Base-by-base conservation (phyloP, 1,140 invertebrate genomes). In the Octopus bimaculoides region DNA sequence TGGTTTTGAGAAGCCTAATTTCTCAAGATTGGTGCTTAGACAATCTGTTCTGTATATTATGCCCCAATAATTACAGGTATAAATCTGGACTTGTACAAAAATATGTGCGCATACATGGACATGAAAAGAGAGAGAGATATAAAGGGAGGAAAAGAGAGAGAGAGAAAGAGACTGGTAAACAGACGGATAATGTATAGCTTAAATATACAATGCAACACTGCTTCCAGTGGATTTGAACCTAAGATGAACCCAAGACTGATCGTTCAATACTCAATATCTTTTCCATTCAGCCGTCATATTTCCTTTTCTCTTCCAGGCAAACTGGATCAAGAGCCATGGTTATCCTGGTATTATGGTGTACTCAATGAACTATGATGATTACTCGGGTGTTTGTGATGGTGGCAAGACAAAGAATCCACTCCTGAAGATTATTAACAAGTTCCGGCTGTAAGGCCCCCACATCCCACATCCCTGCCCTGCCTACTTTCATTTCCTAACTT, bases 271-370 rank as follows among this genome's bases (percentile, higher is more conserved):
- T 69, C 7, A 8, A 69, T 0, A 69, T 69, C 66, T 6, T n/a
- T 6, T 69, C 26, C 26, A 20, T n/a, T n/a, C 6, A 10, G 17
- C 6, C 6, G 4, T 69, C 26, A 14, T 6, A n/a, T 14, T 17
- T 52, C n/a, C 52, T 12, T 77, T 61, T 54, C 53, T 66, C 20
- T 73, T 78, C 26, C 71, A 82, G 81, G 53, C 71, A 7, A 53
- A 82, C 10, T 82, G 81, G 81, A 80, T 82, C 6, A 52, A 78
- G 41, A 14, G 78, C 12, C 66, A 78, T 74, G 77, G 77, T n/a
- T 82, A 76, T 82, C 78, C 69, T 55, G 81, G 81, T 14, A 78
- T 82, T 3, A 82, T 82, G 81, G 79, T 82, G 8, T 82, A 80
- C 69, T 53, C 12, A 10, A 69, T 82, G 79, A 78, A 80, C 52